Base-by-base conservation (phyloP, 2,113 vertebrate genomes). In the Hydrolagus affinis region DNA sequence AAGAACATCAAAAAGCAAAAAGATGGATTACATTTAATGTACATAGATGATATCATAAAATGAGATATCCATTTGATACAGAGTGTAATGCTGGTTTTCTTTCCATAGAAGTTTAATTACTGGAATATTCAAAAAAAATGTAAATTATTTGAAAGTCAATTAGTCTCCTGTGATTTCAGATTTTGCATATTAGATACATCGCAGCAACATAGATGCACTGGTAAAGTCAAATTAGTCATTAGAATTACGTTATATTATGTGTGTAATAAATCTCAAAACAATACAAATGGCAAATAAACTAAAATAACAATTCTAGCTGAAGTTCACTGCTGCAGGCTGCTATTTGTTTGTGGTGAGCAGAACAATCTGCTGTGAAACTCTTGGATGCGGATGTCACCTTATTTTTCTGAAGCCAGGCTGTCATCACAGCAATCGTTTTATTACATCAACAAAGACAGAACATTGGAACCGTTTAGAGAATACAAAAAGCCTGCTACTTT, bases 91-190 rank as follows among this genome's bases (percentile, higher is more conserved):
- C 32, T 68, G 25, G 15, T 56, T 30, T 11, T 25, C 17, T 66
- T 83, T 83, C 66, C 78, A 30, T 83, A 64, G 28, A 66, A 66
- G 60, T 30, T 83, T 83, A 66, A 83, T 66, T 68, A 83, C 78
- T 28, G 10, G 60, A 11, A 8, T 4, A 60, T 28, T 60, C 66
- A 28, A 59, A 83, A 83, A 28, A 68, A 62, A 83, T 32, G 25
- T 83, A 30, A 66, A 83, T 83, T 66, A 66, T 83, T 44, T 83
- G 15, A 25, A 68, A 66, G 12, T 32, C 66, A 17, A 83, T 83
- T 68, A 56, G 23, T 83, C 23, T 83, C 62, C 28, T 64, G 60
- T 83, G 62, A 64, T 68, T 68, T 83, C 64, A 83, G 78, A 32
- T 60, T 66, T 83, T 30, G 14, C 11, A 9, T 68, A 66, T 83